Conservation (phyloP, 37 sponge, comb jelly and placozoan species). For the Ephydatia muelleri region DNA sequence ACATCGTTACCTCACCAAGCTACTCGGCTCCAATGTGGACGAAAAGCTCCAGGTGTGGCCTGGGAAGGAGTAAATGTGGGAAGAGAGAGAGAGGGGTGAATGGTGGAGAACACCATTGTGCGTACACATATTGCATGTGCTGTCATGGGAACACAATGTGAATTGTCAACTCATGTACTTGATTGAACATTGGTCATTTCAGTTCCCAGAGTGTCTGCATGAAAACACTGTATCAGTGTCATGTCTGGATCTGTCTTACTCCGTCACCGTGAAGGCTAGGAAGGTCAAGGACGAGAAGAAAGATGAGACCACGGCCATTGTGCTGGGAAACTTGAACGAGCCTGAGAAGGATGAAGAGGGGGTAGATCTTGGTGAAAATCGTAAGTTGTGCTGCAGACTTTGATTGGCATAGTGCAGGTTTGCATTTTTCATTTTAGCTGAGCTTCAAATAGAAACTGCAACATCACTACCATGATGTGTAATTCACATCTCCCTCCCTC, state of each 20-base stretch:
- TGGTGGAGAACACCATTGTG: too few species aligned
- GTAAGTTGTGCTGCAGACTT: not conserved
- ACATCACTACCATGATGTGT: too few species aligned
- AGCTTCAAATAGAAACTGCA: not conserved
- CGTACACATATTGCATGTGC: not conserved
- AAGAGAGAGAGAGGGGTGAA: too few species aligned
- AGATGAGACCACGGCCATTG: not conserved
- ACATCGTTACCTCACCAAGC: not conserved
- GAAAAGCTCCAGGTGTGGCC: too few species aligned
- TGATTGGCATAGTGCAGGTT: not conserved
- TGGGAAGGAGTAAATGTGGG: too few species aligned
- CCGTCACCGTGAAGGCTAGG: not conserved
- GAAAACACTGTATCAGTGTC: slow-evolving; percentile 17
- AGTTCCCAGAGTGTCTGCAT: slow-evolving; percentile 2
- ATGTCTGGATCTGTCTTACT: slow-evolving; percentile 11
- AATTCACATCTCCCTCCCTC: not conserved
- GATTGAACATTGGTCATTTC: not conserved
- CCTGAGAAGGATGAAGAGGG: not conserved
- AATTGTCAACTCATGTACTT: too few species aligned
- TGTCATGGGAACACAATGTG: too few species aligned
- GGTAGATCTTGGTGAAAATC: not conserved
- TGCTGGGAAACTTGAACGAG: not conserved
- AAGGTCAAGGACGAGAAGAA: not conserved
- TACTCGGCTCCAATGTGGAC: too few species aligned
- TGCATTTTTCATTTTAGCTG: too few species aligned